phyloP scores from a whole-genome alignment of 2,888 invertebrate species.

The Tachystola acroxantha region DNA sequence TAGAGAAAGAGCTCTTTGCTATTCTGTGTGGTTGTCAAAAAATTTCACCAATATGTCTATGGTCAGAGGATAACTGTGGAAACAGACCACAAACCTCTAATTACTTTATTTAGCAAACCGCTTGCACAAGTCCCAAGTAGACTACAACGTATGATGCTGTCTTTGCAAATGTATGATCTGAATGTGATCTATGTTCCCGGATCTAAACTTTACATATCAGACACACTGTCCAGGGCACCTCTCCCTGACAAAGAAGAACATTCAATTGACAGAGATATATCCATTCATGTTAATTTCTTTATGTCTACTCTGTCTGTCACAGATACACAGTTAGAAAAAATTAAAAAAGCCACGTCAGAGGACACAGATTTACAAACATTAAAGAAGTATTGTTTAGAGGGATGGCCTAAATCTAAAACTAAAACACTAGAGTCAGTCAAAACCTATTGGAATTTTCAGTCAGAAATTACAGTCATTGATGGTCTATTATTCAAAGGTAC shows the following conservation, averaged over 20 bases:
- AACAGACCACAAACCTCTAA: slow-evolving; percentile 23
- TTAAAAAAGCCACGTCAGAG: slow-evolving; percentile 4
- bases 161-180: slow-evolving; percentile 21
- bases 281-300: slow-evolving; percentile 10
- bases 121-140: slow-evolving; percentile 17
- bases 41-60: slow-evolving; percentile 25
- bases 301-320: slow-evolving; percentile 12
- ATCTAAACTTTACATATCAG: slow-evolving; percentile 25
- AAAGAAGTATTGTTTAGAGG: too few species aligned
- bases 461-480: too few species aligned
- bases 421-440: too few species aligned
- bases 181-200: slow-evolving; percentile 21
- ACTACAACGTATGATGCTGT: slow-evolving; percentile 23
- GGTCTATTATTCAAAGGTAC: too few species aligned
- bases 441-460: too few species aligned
- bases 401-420: too few species aligned
- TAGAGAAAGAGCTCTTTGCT: slow-evolving; percentile 25
- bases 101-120: slow-evolving; percentile 20
- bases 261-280: slow-evolving; percentile 9
- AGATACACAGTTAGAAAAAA: slow-evolving; percentile 6
- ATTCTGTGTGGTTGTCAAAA: slow-evolving; percentile 11
- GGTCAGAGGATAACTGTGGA: slow-evolving; percentile 19
- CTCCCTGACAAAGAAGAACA: slow-evolving; percentile 14
- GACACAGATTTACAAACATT: slow-evolving; percentile 11
- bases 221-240: slow-evolving; percentile 21